Percentiles rank a stretch among this genome's conserved stretches.
Evolutionary conservation across 1,140 invertebrate genomes (phyloP).

Genomic region (Pseudomyrmex cubaensis): DNA sequence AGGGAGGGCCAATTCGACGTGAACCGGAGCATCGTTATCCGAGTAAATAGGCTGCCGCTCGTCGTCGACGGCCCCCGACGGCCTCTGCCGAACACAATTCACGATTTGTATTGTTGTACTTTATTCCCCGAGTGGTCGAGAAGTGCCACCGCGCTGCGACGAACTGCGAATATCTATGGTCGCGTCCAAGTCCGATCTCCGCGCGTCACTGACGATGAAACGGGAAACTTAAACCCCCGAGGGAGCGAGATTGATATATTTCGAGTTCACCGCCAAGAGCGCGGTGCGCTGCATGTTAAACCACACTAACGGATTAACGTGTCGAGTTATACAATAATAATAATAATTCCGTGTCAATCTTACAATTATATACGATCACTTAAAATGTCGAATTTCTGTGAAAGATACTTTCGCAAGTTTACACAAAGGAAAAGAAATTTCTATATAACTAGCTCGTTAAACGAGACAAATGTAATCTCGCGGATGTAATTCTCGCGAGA

Average conservation of each 20-base stretch:
- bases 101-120: conserved; percentile 78
- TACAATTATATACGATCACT: background rate
- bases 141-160: conserved; percentile 25
- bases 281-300: background rate
- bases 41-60: conserved; percentile 80
- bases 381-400: background rate
- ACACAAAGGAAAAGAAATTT: background rate
- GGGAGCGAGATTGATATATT: conserved; percentile 62
- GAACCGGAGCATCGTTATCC: conserved; percentile 80
- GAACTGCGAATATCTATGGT: conserved; percentile 58
- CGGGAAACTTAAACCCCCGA: conserved; percentile 60
- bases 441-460: conserved; percentile 14
- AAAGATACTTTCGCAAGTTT: too few relatives aligned
- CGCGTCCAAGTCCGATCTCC: conserved; percentile 52
- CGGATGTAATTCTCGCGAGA: background rate
- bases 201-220: conserved; percentile 50
- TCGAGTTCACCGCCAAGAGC: conserved; percentile 38
- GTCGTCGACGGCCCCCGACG: conserved; percentile 69
- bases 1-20: conserved; percentile 74
- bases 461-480: conserved; percentile 32
- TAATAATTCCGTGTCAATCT: too few relatives aligned
- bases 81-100: conserved; percentile 78
- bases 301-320: too few relatives aligned
- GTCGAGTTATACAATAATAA: too few relatives aligned
- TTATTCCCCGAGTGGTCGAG: conserved; percentile 72